These are phyloP conservation scores for Pogonocichla stellata DNA, from an alignment of 2,113 vertebrate genomes.

Conservation along the genomic window DNA sequence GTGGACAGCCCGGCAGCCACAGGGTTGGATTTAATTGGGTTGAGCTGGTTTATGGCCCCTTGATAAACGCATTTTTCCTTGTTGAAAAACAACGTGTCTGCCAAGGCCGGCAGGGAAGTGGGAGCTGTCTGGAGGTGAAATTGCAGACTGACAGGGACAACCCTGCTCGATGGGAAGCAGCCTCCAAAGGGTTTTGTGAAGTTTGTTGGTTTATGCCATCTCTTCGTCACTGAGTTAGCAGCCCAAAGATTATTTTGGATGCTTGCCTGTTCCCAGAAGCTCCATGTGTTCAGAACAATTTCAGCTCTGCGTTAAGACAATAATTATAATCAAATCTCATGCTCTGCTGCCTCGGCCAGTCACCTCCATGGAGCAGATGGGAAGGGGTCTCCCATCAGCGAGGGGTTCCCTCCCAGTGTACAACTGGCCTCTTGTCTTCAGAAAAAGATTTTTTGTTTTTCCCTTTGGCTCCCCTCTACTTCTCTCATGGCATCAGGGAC, in stretches of 20 bases:
- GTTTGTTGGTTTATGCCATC: slow-evolving; percentile 10
- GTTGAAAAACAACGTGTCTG: neutral
- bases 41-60: neutral
- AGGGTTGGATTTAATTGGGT: neutral
- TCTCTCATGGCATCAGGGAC: neutral
- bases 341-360: slow-evolving; percentile 19
- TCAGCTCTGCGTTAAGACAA: slow-evolving; percentile 43
- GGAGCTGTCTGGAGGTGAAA: slow-evolving; percentile 9
- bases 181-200: neutral
- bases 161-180: neutral
- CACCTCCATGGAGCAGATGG: slow-evolving; percentile 56
- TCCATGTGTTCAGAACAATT: slow-evolving; percentile 1
- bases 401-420: slow-evolving; percentile 17
- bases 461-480: neutral
- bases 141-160: neutral
- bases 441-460: neutral
- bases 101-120: neutral
- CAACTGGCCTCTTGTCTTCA: neutral
- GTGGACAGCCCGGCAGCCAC: neutral
- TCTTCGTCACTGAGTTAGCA: slow-evolving; percentile 15
- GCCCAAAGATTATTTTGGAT: slow-evolving; percentile 61
- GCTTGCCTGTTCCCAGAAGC: slow-evolving; percentile 60
- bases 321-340: slow-evolving; percentile 60
- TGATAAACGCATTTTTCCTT: neutral
- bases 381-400: neutral